phyloP scores from a whole-genome alignment of 2,113 vertebrate species.

The Lepus americanus region DNA sequence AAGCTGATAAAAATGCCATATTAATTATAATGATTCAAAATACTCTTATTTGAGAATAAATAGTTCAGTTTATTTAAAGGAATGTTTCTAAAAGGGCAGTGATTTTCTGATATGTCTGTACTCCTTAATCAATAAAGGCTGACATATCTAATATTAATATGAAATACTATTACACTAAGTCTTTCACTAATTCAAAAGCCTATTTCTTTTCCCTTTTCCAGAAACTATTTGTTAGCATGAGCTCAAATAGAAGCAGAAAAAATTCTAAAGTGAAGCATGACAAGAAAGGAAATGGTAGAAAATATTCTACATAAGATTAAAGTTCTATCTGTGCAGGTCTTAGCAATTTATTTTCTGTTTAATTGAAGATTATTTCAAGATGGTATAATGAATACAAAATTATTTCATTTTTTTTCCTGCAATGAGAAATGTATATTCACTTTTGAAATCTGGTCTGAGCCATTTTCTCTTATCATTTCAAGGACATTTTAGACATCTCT shows the following conservation, averaged over 20 bases:
- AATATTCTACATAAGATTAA: constrained; percentile 75
- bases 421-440: constrained; percentile 73
- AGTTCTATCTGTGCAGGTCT: constrained; percentile 70
- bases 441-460: constrained; percentile 72
- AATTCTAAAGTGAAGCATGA: constrained; percentile 50
- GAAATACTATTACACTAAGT: constrained; percentile 43
- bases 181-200: constrained; percentile 49
- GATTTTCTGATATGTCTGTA: neutral
- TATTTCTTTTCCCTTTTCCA: constrained; percentile 46
- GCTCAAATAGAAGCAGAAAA: constrained; percentile 57
- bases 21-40: neutral
- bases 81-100: constrained; percentile 33
- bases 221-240: constrained; percentile 53
- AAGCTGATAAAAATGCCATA: neutral
- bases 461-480: constrained; percentile 82
- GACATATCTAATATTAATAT: constrained; percentile 10
- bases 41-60: constrained; percentile 2
- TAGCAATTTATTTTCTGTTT: constrained; percentile 76
- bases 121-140: constrained; percentile 51
- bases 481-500: constrained; percentile 83
- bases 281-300: constrained; percentile 47
- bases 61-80: neutral
- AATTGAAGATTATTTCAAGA: constrained; percentile 85
- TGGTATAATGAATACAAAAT: constrained; percentile 80
- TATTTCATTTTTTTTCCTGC: constrained; percentile 80